Evolutionary conservation across 2,888 invertebrate species (phyloP).

Genomic region (Apantesis nais): DNA sequence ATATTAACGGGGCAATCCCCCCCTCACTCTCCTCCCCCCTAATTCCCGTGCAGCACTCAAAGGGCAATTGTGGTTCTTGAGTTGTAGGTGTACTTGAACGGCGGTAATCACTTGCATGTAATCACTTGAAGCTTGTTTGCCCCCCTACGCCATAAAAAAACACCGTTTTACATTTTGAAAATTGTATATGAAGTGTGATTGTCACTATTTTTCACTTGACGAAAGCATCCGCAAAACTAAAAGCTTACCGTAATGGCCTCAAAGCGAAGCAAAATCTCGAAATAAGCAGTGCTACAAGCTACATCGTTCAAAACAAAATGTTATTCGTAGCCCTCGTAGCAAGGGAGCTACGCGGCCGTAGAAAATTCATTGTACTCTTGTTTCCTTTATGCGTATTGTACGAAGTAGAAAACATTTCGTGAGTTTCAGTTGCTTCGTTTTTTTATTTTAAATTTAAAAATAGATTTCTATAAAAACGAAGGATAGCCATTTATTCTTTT

Average conservation of each 20-base stretch:
- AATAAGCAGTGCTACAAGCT: conserved; percentile 24
- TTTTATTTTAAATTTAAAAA: conserved; percentile 32
- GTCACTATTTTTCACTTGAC: not conserved
- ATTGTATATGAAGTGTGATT: not conserved
- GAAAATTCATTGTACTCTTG: conserved; percentile 43
- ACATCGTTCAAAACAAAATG: conserved; percentile 28
- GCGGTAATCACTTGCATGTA: too few species aligned
- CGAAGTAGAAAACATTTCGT: conserved; percentile 37
- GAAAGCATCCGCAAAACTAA: not conserved
- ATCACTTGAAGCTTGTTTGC: too few species aligned
- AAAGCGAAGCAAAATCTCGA: conserved; percentile 23
- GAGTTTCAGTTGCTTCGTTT: conserved; percentile 33
- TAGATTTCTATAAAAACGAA: conserved; percentile 16
- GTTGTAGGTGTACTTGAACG: too few species aligned
- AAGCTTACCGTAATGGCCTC: not conserved
- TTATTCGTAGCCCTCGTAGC: conserved; percentile 48
- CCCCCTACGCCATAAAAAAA: not conserved
- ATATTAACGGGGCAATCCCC: too few species aligned
- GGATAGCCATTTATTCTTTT: conserved; percentile 17
- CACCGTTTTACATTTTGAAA: not conserved
- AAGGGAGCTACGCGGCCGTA: conserved; percentile 31
- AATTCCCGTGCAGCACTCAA: too few species aligned
- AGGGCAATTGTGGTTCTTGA: too few species aligned
- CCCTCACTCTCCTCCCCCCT: too few species aligned
- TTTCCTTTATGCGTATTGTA: conserved; percentile 43